Evolutionary conservation across 2,797 vertebrate genomes (phyloP).

Genomic region (Molossus alvarezi): DNA sequence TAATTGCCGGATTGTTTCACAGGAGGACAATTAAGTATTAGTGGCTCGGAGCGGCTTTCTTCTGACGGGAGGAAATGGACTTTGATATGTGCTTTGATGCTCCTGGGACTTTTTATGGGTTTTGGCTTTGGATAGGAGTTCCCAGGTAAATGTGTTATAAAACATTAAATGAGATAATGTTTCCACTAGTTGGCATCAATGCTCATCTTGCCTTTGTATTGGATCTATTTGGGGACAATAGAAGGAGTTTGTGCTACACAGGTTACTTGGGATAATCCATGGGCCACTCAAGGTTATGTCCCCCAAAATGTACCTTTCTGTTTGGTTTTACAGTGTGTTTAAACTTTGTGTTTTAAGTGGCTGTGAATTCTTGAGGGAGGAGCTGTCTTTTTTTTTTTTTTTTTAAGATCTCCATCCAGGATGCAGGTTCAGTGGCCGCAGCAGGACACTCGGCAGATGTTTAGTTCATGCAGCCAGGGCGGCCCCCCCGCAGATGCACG

Average conservation of each 20-base stretch:
- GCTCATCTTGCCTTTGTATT: background rate
- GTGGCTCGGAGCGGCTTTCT: background rate
- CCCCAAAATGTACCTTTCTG: background rate
- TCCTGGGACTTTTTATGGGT: background rate
- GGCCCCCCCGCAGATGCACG: background rate
- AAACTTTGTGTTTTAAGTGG: background rate
- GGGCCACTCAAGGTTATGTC: background rate
- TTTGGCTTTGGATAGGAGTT: constrained; percentile 7
- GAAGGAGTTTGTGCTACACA: background rate
- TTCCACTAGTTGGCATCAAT: background rate
- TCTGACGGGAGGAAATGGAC: background rate
- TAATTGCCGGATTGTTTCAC: background rate
- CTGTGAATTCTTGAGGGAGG: background rate
- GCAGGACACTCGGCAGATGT: background rate
- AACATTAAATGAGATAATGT: background rate
- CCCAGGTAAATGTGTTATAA: background rate
- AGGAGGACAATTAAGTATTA: background rate
- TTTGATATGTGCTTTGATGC: background rate
- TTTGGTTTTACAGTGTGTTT: constrained; percentile 15
- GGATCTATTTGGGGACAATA: background rate
- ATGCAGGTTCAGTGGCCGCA: background rate
- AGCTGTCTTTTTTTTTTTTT: background rate
- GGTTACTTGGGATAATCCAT: background rate
- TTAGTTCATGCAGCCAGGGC: background rate
- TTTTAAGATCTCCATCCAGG: background rate